Evolutionary conservation across 2,888 invertebrate genomes (phyloP), one percentile per base, ranked within the genome.

Genomic region (Mythimna lalbum): DNA sequence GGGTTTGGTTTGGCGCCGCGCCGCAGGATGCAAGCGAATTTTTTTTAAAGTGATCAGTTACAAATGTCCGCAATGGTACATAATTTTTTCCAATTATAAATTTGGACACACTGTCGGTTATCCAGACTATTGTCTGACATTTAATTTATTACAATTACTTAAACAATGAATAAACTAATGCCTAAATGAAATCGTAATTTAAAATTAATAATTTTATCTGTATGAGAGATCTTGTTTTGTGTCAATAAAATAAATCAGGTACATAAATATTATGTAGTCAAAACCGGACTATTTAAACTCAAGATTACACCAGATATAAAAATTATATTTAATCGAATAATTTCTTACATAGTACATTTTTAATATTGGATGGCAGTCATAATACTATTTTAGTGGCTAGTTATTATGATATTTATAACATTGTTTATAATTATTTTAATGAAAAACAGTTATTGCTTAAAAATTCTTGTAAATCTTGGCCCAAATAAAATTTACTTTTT

Each of bases 171-270:
- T 62, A 39, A 69, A 50, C 50, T 78, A 72, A 21, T 27, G 19
- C 33, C 31, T 71, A 76, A 23, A 69, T 55, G 19, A 50, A 78
- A 73, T 36, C 52, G 56, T 14, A 6, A n/a, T 3, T 27, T 53
- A 14, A 33, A 59, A 31, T 33, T 19, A 9, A 19, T 68, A 43
- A 19, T 21, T 52, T 47, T 53, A 53, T 33, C n/a, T 27, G 12
- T 19, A 50, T 43, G 9, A 43, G 73, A 73, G 56, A 79, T 73
- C 80, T 73, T 43, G 39, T 27, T 55, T 49, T 27, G 10, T 27
- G 12, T 56, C 36, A 43, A n/a, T 31, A 62, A 62, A 61, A 21
- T 73, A 56, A 62, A 17, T 79, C 73, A 73, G 74, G 73, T 73
- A 74, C 74, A 14, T 72, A 39, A 4, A 10, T 10, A 23, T 52